Conservation (phyloP, 2,797 vertebrate genomes). For the Iguana delicatissima region DNA sequence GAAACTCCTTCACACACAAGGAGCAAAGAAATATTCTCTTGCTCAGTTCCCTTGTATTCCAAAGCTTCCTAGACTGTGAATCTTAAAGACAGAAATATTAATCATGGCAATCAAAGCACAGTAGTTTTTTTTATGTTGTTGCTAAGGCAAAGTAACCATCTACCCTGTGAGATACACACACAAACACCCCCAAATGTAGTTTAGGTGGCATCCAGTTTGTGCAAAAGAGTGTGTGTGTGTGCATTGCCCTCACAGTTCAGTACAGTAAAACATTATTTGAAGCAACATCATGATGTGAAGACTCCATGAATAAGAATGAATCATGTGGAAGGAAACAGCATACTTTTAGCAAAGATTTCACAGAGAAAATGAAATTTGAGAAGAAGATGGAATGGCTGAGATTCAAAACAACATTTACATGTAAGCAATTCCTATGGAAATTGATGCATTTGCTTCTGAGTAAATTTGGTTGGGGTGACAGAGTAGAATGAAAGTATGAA, state of each 20-base stretch:
- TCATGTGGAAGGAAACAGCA: conserved; percentile 36
- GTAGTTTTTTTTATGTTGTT: conserved; percentile 61
- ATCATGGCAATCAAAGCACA: conserved; percentile 66
- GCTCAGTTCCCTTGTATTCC: conserved; percentile 42
- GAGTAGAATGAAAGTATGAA: not conserved
- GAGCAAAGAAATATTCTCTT: conserved; percentile 53
- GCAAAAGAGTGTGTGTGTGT: not conserved
- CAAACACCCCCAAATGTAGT: not conserved
- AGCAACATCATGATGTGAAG: conserved; percentile 48
- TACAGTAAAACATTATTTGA: conserved; percentile 65
- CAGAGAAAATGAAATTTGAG: conserved; percentile 32
- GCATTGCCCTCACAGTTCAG: conserved; percentile 43
- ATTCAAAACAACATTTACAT: not conserved
- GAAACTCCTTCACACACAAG: conserved; percentile 41
- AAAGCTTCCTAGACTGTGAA: conserved; percentile 47
- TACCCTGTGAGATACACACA: conserved; percentile 50
- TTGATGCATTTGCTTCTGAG: not conserved
- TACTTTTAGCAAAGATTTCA: conserved; percentile 48
- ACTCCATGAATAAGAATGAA: conserved; percentile 72
- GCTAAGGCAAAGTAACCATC: conserved; percentile 67
- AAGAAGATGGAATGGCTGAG: conserved; percentile 19
- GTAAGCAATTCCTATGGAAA: not conserved
- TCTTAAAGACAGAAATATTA: conserved; percentile 67
- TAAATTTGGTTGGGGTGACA: not conserved
- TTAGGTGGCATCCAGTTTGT: not conserved